phyloP scores from a whole-genome alignment of 2,113 vertebrate species.

The Ctenomys sociabilis region DNA sequence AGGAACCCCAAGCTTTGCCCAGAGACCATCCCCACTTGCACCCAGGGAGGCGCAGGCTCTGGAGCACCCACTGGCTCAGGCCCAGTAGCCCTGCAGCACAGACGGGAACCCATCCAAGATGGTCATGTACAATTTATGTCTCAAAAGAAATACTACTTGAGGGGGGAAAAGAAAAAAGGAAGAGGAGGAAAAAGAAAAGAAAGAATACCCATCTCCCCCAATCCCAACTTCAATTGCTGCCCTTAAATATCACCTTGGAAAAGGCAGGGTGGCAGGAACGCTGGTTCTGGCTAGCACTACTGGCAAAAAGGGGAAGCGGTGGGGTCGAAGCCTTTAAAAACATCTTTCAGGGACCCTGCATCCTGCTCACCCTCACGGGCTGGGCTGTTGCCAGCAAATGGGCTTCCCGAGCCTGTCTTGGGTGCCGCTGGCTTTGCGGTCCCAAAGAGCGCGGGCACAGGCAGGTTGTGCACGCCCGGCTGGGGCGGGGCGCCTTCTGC shows the following conservation, averaged over 20 bases:
- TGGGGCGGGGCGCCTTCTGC: constrained; percentile 76
- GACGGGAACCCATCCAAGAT: constrained; percentile 62
- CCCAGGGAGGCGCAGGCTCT: background rate
- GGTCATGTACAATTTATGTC: constrained; percentile 75
- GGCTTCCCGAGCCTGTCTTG: constrained; percentile 90
- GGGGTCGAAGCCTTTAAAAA: constrained; percentile 98
- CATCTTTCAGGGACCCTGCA: constrained; percentile 94
- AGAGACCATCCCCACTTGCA: background rate
- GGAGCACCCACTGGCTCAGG: background rate
- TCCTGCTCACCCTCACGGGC: constrained; percentile 90
- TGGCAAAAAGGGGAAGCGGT: constrained; percentile 97
- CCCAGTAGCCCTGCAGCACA: constrained; percentile 33
- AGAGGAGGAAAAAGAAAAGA: background rate
- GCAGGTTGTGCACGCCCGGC: constrained; percentile 91
- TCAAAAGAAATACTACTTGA: constrained; percentile 68
- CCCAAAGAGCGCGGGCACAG: constrained; percentile 91
- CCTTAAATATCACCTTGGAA: background rate
- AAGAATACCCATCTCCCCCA: background rate
- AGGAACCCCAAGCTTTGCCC: background rate
- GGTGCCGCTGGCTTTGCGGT: constrained; percentile 89
- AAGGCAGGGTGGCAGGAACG: background rate
- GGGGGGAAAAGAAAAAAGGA: background rate
- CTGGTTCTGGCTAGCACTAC: constrained; percentile 81
- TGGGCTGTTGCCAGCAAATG: constrained; percentile 93
- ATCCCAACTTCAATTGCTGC: background rate